A percentile compares a stretch with the other conserved stretches of the same genome.
Conservation (phyloP, 2,888 invertebrate genomes). For the Volucella zonaria region DNA sequence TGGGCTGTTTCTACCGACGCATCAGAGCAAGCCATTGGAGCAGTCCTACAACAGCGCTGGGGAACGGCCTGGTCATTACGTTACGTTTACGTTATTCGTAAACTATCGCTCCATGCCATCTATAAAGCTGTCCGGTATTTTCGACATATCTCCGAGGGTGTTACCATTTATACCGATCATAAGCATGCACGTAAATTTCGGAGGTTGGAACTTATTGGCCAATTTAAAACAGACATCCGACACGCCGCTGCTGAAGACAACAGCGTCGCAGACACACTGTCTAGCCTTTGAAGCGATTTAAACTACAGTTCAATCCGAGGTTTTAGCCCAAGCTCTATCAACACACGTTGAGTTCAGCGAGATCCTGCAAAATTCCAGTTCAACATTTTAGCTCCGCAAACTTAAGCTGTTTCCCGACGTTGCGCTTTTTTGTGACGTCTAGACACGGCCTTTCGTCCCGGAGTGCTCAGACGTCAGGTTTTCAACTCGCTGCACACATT, state of each 20-base stretch:
- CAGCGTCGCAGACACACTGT: conserved; percentile 3
- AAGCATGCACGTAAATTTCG: neutral
- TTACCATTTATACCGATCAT: conserved; percentile 1
- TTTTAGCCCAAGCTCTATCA: neutral
- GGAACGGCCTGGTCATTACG: conserved; percentile 1
- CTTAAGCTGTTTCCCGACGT: too few species aligned
- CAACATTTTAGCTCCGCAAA: too few species aligned
- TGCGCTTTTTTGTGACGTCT: too few species aligned
- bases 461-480: neutral
- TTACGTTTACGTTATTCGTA: too few species aligned
- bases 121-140: conserved; percentile 15
- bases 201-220: conserved; percentile 5
- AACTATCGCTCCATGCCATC: conserved; percentile 14
- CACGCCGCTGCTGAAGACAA: conserved; percentile 5
- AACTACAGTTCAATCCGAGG: neutral
- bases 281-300: neutral
- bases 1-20: neutral
- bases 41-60: conserved; percentile 1
- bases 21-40: conserved; percentile 33
- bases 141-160: conserved; percentile 10
- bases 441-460: neutral
- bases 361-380: too few species aligned
- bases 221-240: conserved; percentile 2
- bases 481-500: conserved; percentile 18
- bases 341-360: neutral